Percentiles rank a stretch among this genome's conserved stretches.
These are phyloP conservation scores for Tenthredo distinguenda DNA, from an alignment of 2,888 invertebrate species.

Conservation along the genomic window DNA sequence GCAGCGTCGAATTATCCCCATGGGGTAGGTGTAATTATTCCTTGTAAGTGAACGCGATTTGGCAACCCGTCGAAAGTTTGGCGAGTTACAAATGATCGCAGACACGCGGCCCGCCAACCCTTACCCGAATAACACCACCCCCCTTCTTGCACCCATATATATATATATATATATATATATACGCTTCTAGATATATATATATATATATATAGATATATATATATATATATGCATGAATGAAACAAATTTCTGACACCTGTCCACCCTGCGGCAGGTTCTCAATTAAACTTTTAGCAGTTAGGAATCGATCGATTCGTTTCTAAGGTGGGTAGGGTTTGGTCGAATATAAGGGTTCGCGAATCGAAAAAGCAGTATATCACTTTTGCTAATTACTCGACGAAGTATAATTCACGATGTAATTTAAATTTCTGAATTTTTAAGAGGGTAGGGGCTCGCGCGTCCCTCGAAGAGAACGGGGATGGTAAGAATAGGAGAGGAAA, in stretches of 20 bases:
- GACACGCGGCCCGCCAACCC: conserved; percentile 19
- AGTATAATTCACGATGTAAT: conserved; percentile 11
- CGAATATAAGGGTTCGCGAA: background rate
- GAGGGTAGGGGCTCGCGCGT: background rate
- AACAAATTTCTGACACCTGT: conserved; percentile 23
- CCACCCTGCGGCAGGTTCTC: background rate
- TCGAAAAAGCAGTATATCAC: background rate
- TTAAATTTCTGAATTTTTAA: background rate
- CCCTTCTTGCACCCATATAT: background rate
- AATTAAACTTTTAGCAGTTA: background rate
- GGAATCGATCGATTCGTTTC: background rate
- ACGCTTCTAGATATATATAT: background rate
- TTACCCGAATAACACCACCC: background rate
- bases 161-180: too few species aligned
- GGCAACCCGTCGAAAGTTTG: conserved; percentile 30
- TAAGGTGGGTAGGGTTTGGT: background rate
- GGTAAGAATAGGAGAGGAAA: conserved; percentile 27
- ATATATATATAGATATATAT: too few species aligned
- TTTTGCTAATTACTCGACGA: background rate
- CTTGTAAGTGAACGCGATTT: conserved; percentile 31
- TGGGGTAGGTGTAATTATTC: conserved; percentile 1
- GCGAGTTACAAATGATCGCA: conserved; percentile 31
- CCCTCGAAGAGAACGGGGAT: conserved; percentile 55
- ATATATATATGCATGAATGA: background rate
- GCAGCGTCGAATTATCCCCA: background rate